Conservation (phyloP, 2,797 vertebrate species). For the Cossypha dichroa region DNA sequence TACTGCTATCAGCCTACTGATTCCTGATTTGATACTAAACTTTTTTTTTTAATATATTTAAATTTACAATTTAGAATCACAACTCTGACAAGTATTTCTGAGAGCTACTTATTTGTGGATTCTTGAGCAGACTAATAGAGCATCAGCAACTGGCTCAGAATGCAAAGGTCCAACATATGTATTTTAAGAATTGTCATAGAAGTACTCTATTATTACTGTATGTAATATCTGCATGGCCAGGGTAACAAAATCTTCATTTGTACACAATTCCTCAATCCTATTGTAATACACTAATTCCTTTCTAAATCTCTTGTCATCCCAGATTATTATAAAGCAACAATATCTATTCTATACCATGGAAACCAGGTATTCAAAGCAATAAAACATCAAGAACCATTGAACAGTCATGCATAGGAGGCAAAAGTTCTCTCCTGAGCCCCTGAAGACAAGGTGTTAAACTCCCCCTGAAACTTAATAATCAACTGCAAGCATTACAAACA, state of each 20-base stretch:
- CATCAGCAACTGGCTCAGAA: neutral
- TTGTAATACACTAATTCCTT: neutral
- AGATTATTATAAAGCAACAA: neutral
- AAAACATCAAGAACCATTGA: neutral
- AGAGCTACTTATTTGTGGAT: neutral
- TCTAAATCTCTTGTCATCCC: neutral
- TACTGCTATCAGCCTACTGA: neutral
- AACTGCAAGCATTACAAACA: neutral
- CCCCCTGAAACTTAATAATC: neutral
- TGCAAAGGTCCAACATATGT: neutral
- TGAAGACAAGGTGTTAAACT: neutral
- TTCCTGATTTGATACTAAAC: neutral
- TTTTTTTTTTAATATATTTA: neutral
- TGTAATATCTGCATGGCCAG: neutral
- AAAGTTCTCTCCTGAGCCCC: neutral
- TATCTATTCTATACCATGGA: neutral
- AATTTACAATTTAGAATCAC: neutral
- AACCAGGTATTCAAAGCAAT: neutral
- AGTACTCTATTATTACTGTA: neutral
- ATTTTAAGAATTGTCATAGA: neutral
- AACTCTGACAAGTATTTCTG: neutral
- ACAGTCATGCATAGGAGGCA: rapidly evolving
- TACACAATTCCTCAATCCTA: neutral
- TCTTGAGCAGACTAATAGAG: neutral
- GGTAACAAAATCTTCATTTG: neutral